Base-by-base conservation (phyloP, 1,140 invertebrate genomes). In the Acromyrmex echinatior region DNA sequence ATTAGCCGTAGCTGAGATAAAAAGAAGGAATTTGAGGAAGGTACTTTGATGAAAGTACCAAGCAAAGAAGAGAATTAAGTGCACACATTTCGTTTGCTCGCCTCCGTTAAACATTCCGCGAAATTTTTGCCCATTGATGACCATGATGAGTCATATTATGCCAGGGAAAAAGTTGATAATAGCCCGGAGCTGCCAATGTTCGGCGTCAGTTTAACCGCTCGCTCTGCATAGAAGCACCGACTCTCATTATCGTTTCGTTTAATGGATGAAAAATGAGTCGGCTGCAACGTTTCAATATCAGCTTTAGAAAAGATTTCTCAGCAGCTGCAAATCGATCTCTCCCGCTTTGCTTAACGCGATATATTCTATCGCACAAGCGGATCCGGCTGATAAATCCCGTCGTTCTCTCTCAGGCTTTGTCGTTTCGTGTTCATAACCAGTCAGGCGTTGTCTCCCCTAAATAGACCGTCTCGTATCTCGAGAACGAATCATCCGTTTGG, bases 401-500 rank as follows among this genome's bases (percentile, higher is more conserved):
- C 45, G 31, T 66, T 79, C 45, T 66, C 45, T 66, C 14, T 1
- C 25, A 18, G 35, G 25, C 78, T 81, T 56, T 45, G n/a, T 81
- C 49, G 31, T 65, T 49, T 49, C 60, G 76, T 70, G 28, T 71
- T 71, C 45, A 81, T 70, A 81, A 81, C 66, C 49, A 81, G 78
- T 35, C 78, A 49, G 49, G 65, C 66, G 66, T 81, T 39, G 39
- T 51, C 12, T 70, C 16, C 45, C 58, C 63, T 68, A 76, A 87
- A 88, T 87, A 81, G 79, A 88, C 76, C 53, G 85, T 88, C 66
- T 60, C 14, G 53, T 84, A 62, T 39, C 28, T 84, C n/a, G 39
- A 73, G 21, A 76, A 77, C 56, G 18, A 63, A 16, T 60, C 49
- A 70, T 76, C 56, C 12, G 14, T 56, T 85, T 25, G 6, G 78